A percentile compares a stretch with the other conserved stretches of the same genome.
These are phyloP conservation scores for Magallana angulata DNA, from an alignment of 1,140 invertebrate species.

Conservation along the genomic window DNA sequence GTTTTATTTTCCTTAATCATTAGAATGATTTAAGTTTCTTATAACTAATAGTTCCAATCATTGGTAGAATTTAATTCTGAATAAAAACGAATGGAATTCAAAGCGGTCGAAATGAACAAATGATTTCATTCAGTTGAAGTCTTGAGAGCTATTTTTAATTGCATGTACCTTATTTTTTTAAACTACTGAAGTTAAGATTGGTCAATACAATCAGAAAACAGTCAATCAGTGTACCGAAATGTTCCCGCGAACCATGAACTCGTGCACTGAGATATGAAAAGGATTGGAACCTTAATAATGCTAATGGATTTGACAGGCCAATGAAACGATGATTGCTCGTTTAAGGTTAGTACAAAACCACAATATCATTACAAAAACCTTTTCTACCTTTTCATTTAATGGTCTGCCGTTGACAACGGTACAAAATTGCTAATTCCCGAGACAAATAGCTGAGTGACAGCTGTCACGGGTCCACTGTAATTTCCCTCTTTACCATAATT, in stretches of 20 bases:
- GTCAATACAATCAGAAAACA: too few relatives aligned
- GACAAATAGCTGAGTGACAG: conserved; percentile 25
- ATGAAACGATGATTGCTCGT: not conserved
- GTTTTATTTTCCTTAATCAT: too few relatives aligned
- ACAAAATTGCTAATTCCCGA: conserved; percentile 10
- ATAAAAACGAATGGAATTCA: too few relatives aligned
- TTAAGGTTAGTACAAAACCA: not conserved
- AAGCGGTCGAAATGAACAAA: too few relatives aligned
- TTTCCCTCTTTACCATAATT: conserved; percentile 25
- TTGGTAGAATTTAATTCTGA: too few relatives aligned
- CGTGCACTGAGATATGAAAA: not conserved
- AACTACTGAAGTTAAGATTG: too few relatives aligned
- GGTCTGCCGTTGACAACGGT: not conserved
- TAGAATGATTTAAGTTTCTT: too few relatives aligned
- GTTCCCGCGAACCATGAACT: not conserved
- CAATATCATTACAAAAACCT: not conserved
- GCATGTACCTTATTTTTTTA: too few relatives aligned
- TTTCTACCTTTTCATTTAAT: not conserved
- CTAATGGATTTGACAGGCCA: not conserved
- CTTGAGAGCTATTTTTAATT: too few relatives aligned
- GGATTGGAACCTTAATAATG: not conserved
- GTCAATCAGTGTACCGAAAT: too few relatives aligned
- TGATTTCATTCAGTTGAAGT: too few relatives aligned
- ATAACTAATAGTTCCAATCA: too few relatives aligned
- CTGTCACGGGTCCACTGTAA: conserved; percentile 16